Base-by-base conservation (phyloP, 2,797 vertebrate genomes). In the Hafferia zeledoni region DNA sequence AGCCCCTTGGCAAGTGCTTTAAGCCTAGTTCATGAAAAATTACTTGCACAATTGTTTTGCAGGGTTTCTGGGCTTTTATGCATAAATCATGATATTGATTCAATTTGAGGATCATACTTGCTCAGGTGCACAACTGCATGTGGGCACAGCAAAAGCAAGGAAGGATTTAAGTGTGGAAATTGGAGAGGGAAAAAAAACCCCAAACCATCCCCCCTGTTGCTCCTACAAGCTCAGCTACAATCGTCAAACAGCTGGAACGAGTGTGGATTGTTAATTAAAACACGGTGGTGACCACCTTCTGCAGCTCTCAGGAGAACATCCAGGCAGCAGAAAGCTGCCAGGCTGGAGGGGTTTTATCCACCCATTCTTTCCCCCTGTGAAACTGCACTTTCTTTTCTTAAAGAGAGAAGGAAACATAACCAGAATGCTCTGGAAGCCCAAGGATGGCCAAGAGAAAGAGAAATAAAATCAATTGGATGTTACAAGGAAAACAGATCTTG, bases 1-100 rank as follows among this genome's bases (percentile, higher is more conserved):
- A 95, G 95, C 93, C 96, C 90, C 76, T 94, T 97, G 98, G 97
- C 97, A 96, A 97, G 93, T 2, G 59, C 95, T 97, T 89, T 81
- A 89, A 94, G 88, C 88, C 83, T 91, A 88, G 88, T 77, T 97
- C 96, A 93, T 96, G 96, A 97, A 97, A 97, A 96, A 97, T 96
- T 80, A 91, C 96, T 95, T 27, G 50, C 46, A 35, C 80, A 14
- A 90, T 97, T 94, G 94, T 97, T 95, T 89, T n/a, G 94, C 53
- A 19, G 91, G 50, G 78, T 93, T 97, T 77, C 81, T 52, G 79
- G 94, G 96, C 87, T 92, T 89, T 96, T 87, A 68, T 96, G 94
- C 93, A 84, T 97, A 95, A 97, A 97, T 97, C 94, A 90, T 33
- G 64, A 49, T 80, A 94, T 95, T 55, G 97, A 96, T 95, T 97